phyloP scores from a whole-genome alignment of 2,888 invertebrate genomes.

The Polymixis flavicincta region DNA sequence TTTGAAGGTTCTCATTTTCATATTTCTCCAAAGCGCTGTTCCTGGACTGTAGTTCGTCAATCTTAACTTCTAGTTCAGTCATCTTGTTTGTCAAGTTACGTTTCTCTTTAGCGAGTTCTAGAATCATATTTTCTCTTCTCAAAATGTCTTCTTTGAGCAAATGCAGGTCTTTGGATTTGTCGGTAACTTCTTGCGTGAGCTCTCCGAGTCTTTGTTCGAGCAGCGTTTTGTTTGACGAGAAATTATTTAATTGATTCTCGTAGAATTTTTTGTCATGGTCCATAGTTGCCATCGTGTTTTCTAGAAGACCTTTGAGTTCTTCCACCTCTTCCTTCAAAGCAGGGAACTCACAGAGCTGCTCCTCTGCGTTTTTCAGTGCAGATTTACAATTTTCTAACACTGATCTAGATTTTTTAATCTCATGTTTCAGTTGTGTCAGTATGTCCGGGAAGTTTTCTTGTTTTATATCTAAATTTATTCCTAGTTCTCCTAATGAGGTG shows the following conservation, averaged over 20 bases:
- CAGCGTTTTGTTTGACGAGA: conserved; percentile 88
- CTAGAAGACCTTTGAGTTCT: conserved; percentile 85
- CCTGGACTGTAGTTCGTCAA: conserved; percentile 86
- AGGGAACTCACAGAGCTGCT: conserved; percentile 89
- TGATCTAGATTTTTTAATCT: conserved; percentile 90
- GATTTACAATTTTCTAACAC: conserved; percentile 90
- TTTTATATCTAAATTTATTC: conserved; percentile 86
- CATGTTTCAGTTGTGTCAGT: conserved; percentile 85
- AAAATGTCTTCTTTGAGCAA: conserved; percentile 90
- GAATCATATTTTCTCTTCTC: conserved; percentile 90
- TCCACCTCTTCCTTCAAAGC: conserved; percentile 87
- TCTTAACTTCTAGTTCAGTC: conserved; percentile 88
- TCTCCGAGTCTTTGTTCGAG: conserved; percentile 91
- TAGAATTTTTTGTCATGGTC: conserved; percentile 90
- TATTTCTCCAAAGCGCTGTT: conserved; percentile 81
- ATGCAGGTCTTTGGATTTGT: conserved; percentile 89
- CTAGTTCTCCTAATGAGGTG: conserved; percentile 88
- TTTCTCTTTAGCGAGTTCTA: conserved; percentile 91
- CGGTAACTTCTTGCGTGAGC: conserved; percentile 89
- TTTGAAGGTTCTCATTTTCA: conserved; percentile 85
- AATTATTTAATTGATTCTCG: conserved; percentile 89
- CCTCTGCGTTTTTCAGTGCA: conserved; percentile 89
- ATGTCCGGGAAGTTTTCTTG: conserved; percentile 87
- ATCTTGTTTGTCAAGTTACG: conserved; percentile 87
- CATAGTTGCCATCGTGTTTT: conserved; percentile 88